phyloP scores from a whole-genome alignment of 2,113 vertebrate genomes.

The Gnathonemus echidnorhynchus region DNA sequence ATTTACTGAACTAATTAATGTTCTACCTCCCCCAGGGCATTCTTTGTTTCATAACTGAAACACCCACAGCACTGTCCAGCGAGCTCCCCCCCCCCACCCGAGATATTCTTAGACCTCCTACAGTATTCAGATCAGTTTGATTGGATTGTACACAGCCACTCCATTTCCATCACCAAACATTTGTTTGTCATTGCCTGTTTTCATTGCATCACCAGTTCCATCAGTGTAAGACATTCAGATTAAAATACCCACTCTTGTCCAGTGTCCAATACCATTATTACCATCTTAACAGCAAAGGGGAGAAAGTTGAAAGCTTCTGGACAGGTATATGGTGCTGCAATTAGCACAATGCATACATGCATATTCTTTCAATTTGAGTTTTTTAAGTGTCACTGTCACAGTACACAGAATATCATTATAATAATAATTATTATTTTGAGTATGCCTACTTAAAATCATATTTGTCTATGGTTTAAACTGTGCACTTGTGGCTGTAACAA shows the following conservation, averaged over 20 bases:
- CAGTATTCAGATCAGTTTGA: neutral
- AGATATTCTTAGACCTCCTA: neutral
- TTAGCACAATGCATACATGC: neutral
- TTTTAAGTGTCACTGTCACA: neutral
- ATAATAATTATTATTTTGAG: neutral
- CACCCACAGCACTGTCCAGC: neutral
- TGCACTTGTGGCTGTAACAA: neutral
- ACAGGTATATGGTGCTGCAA: neutral
- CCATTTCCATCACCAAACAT: neutral
- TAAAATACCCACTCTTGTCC: neutral
- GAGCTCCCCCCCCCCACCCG: neutral
- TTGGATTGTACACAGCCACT: neutral
- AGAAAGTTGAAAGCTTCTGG: neutral
- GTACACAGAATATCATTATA: neutral
- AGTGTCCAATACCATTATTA: neutral
- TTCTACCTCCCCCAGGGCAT: neutral
- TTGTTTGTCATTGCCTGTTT: neutral
- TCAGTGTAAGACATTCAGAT: neutral
- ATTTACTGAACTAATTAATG: constrained; percentile 1
- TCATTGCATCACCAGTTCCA: neutral
- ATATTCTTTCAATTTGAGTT: neutral
- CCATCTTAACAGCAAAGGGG: neutral
- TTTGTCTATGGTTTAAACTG: neutral
- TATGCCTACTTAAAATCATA: neutral
- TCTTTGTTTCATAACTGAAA: neutral